Evolutionary conservation across 2,113 vertebrate species (phyloP), one percentile per base, ranked within the genome.

Genomic region (Hiodon alosoides): DNA sequence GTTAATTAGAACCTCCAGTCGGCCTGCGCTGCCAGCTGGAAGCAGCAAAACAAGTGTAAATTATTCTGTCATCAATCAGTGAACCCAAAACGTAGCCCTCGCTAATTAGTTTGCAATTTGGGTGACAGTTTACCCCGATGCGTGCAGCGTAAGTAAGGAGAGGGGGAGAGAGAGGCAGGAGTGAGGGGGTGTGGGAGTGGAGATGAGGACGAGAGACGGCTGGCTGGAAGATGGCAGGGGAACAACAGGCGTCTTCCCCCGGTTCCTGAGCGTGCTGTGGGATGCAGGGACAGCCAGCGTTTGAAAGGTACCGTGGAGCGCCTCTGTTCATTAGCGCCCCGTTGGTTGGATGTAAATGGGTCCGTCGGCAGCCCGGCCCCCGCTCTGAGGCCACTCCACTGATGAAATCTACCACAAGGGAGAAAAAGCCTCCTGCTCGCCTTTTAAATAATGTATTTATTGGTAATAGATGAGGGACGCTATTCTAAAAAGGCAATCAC

Each of bases 1-100:
- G 91, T 94, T 98, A 98, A 98, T 96, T 95, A 96, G 94, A 94
- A 89, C 92, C 91, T 90, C 17, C 91, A 92, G 92, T 94, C 92
- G 91, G 90, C 92, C 93, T 93, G 92, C 93, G 87, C 90, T 92
- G 92, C 94, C 94, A 95, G 95, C 95, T 95, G 95, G 91, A 95
- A 95, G 93, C 94, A 94, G 94, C 95, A 94, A 98, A 95, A 96
- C 94, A 95, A 91, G 93, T 92, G 93, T 94, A 96, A 96, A 96
- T 94, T 95, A 98, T 96, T 95, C 95, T 95, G 95, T 98, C 95
- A 96, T 94, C 95, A 96, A 94, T 96, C 94, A 95, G 93, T 90
- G 87, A 95, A 95, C 86, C 87, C 86, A 86, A 31, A 96, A 95
- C 94, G 95, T 91, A 92, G 95, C 93, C 96, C 95, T 95, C 95